A percentile compares a stretch with the other conserved stretches of the same genome.
These are phyloP conservation scores for Lucifuga dentata DNA, from an alignment of 2,113 vertebrate genomes.

Conservation along the genomic window DNA sequence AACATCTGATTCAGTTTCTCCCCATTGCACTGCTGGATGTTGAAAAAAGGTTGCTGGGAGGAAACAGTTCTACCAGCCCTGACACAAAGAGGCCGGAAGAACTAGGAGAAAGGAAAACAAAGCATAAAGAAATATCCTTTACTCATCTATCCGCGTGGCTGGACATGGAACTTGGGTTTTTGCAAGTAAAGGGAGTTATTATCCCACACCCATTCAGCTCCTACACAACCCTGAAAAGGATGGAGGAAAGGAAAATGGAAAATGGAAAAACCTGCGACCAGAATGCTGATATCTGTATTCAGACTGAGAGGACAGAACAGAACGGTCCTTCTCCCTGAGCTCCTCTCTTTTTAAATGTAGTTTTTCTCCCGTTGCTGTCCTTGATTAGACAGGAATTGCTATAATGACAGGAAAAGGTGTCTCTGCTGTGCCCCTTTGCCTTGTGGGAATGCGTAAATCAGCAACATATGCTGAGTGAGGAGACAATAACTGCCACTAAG, in stretches of 20 bases:
- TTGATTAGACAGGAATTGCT: conserved; percentile 63
- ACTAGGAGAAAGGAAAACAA: conserved; percentile 54
- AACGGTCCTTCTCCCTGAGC: conserved; percentile 25
- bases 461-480: conserved; percentile 50
- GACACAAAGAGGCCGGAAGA: conserved; percentile 56
- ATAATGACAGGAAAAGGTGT: conserved; percentile 72
- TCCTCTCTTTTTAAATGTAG: conserved; percentile 29
- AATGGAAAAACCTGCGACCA: conserved; percentile 36
- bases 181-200: conserved; percentile 47
- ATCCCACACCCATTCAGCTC: conserved; percentile 42
- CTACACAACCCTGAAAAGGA: conserved; percentile 41
- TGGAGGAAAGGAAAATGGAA: conserved; percentile 43
- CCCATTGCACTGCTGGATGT: conserved; percentile 51
- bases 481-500: conserved; percentile 32
- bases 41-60: conserved; percentile 51
- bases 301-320: conserved; percentile 21
- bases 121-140: conserved; percentile 55
- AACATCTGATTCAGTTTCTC: conserved; percentile 76
- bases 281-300: conserved; percentile 36
- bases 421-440: conserved; percentile 54
- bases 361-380: conserved; percentile 34
- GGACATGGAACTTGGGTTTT: too few relatives aligned
- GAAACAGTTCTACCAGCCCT: conserved; percentile 48
- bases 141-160: conserved; percentile 10
- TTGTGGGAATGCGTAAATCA: conserved; percentile 73